Base-by-base conservation (phyloP, 2,888 invertebrate species). In the Callyntrura sp. region DNA sequence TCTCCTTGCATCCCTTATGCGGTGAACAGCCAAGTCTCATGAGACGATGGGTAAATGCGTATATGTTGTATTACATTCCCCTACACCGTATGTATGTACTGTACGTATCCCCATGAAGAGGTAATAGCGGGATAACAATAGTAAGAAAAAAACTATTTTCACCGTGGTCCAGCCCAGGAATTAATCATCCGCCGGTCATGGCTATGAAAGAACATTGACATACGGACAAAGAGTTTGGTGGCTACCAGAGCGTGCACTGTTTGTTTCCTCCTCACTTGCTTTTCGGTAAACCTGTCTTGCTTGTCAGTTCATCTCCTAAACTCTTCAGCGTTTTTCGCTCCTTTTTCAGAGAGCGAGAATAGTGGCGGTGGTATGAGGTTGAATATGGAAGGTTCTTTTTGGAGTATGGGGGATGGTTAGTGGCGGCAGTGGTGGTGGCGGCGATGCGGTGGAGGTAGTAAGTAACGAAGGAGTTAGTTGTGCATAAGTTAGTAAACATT, bases 261-360 rank as follows among this genome's bases (percentile, higher is more conserved):
- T 79, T 86, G 86, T 86, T 86, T 86, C 86, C 86, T 86, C 86
- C 79, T 86, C 86, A 86, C 86, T 86, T 86, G 86, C 86, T 86
- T 86, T 86, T 85, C 79, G 86, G 86, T 86, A 86, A 86, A 86
- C 86, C 86, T 86, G 86, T 86, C 86, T 78, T 78, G 78, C 86
- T 35, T 86, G 86, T 86, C 86, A 86, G 86, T 86, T 78, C 86
- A 86, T 86, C 86, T 86, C 78, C 86, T 86, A 86, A 86, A 86
- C 86, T 86, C 86, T 86, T 86, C 86, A 86, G 65, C 86, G 65
- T 86, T 86, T 85, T 86, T 86, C 76, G 86, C 68, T 85, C 78
- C 65, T 86, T 76, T 79, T 65, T 86, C 20, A 45, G 82, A 60
- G 78, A 73, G 48, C 20, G n/a, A 23, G 73, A 20, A 9, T n/a